These are phyloP conservation scores for Graphium colonna DNA, from an alignment of 2,888 invertebrate genomes.

Conservation along the genomic window DNA sequence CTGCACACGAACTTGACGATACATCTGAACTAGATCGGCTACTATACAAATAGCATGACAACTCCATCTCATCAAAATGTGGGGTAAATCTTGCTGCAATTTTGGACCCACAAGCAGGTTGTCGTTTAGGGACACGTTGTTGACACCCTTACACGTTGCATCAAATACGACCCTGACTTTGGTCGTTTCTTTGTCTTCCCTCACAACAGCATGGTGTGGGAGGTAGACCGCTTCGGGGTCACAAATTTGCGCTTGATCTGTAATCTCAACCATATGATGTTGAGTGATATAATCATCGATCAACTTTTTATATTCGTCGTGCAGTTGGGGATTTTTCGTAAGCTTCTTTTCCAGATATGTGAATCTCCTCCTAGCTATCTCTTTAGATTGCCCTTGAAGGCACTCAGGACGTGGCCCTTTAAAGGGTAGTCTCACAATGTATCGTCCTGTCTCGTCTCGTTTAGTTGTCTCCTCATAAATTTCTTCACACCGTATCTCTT, in stretches of 20 bases:
- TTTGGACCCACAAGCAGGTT: slow-evolving; percentile 24
- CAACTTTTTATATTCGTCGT: slow-evolving; percentile 26
- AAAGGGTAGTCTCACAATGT: slow-evolving; percentile 27
- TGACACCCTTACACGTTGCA: slow-evolving; percentile 23
- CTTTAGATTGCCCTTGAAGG: slow-evolving; percentile 16
- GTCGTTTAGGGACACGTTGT: slow-evolving; percentile 27
- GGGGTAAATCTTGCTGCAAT: slow-evolving; percentile 26
- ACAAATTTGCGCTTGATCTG: too few relatives aligned
- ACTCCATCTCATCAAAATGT: slow-evolving; percentile 25
- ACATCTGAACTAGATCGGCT: not conserved
- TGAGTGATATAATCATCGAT: slow-evolving; percentile 27
- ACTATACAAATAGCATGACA: not conserved
- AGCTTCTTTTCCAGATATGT: slow-evolving; percentile 22
- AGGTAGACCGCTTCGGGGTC: slow-evolving; percentile 12
- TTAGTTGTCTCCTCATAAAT: slow-evolving; percentile 25
- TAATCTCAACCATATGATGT: slow-evolving; percentile 24
- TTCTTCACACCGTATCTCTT: slow-evolving; percentile 28
- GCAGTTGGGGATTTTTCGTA: slow-evolving; percentile 19
- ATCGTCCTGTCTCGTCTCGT: slow-evolving; percentile 24
- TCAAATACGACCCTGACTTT: slow-evolving; percentile 26
- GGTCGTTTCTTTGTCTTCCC: slow-evolving; percentile 24
- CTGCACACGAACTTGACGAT: not conserved
- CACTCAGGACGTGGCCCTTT: slow-evolving; percentile 8
- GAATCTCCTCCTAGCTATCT: slow-evolving; percentile 22
- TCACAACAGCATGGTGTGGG: slow-evolving; percentile 27